Evolutionary conservation across 2,797 vertebrate genomes (phyloP), one percentile per base, ranked within the genome.

Genomic region (Propithecus perrieri): DNA sequence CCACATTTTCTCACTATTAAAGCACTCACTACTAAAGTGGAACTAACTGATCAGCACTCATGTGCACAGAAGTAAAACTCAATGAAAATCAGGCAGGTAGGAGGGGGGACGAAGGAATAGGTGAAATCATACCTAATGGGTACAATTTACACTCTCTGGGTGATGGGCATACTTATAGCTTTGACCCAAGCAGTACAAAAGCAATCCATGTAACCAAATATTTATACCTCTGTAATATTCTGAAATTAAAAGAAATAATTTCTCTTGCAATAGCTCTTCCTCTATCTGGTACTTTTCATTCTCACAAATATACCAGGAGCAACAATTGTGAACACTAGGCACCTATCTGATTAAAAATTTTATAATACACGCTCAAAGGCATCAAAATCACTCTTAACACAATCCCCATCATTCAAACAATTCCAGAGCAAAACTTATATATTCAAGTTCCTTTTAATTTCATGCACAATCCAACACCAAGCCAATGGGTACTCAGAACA

Each of bases 381-480:
- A 95, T 83, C 33, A 79, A 91, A 91, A 83, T 18, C 22, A 96
- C n/a, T 48, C 15, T 74, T 94, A 78, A 65, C 30, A 93, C 2
- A 15, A 38, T 50, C 35, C 11, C 22, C 57, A 88, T 90, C n/a
- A 67, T 81, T 72, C 33, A 94, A 81, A 92, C 24, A 95, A 92
- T 69, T 88, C 78, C 5, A 92, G 33, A 15, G 28, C 7, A 89
- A 22, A 63, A 93, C 89, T 89, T 75, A 72, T 33, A 33, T 76
- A 78, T 71, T 83, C 43, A 83, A 83, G 22, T 53, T 65, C 57
- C 41, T 85, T 86, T 97, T 91, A 83, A 89, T 86, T 69, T 71
- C 30, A 93, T 26, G 63, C 26, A 89, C 67, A 92, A 43, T 85
- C 43, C 17, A 72, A 94, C 28, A 90, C 14, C 9, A 94, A 96